Evolutionary conservation across 2,797 vertebrate species (phyloP), one percentile per base, ranked within the genome.

Genomic region (Parauchenoglanis punctatus): DNA sequence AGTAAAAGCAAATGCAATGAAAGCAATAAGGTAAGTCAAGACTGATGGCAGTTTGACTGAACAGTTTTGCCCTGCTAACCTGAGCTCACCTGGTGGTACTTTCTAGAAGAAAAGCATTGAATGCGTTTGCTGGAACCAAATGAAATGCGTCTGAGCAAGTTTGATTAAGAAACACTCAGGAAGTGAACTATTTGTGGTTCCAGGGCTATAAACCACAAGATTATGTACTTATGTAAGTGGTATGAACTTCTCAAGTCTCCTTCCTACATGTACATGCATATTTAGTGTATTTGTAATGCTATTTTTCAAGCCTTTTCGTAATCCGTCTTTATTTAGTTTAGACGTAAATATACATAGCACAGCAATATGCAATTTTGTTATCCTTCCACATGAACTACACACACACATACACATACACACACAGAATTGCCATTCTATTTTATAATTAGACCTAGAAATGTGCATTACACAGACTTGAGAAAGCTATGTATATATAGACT

Each of bases 141-240:
- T 52, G 0, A 77, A 58, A 77, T 70, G 4, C 18, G 25, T 81
- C 54, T 54, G 46, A 56, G 7, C 61, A 67, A 31, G 28, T 58
- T 28, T 59, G 56, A 70, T 65, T 7, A 82, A 78, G 0, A 35
- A 70, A 90, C 93, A 89, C 94, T 96, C 95, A 95, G 95, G 94
- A 94, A 92, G 89, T 89, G 85, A 86, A 85, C 89, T 85, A 58
- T 82, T 82, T 84, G 40, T 88, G 54, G 68, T 85, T 84, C 78
- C 31, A 83, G 83, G 72, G 80, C 40, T 58, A 54, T 75, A 58
- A 84, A 89, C 87, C 65, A 80, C 84, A 86, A 77, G 11, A 75
- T 68, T 54, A 72, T 81, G 18, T 77, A 61, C 2, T 83, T 81
- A 44, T 75, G 44, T 63, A 81, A 56, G 25, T 65, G 56, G 7